Evolutionary conservation across 2,888 invertebrate genomes (phyloP), one percentile per base, ranked within the genome.

Genomic region (Metopia argyrocephala): DNA sequence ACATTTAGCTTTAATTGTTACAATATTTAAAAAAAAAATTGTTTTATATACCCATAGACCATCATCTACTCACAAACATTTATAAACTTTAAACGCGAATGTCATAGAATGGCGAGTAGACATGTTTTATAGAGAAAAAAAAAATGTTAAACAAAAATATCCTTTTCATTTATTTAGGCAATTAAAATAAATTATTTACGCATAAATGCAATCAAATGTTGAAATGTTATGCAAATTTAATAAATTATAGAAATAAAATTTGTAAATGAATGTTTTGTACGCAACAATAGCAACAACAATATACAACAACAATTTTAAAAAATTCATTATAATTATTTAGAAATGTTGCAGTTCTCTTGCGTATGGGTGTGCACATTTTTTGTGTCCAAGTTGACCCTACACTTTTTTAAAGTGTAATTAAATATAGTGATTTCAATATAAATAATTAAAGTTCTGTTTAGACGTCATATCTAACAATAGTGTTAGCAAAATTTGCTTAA

Each of bases 151-250:
- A 48, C 18, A 57, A 59, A 48, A 70, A n/a, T 48, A 6, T 1
- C 31, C 27, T 62, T 25, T 62, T 23, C 28, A 75, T 62, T 76
- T 76, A 69, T 68, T 69, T 76, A 54, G 54, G 68, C 76, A 76
- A 76, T 76, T 76, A 69, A 76, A 69, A 76, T 62, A 69, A 76
- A 68, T 76, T 76, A 76, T 76, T 76, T 76, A 56, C 76, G 62
- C 68, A 62, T 48, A 76, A 76, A 61, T 61, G 62, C 76, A 76
- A 48, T 76, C 62, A 76, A 62, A 76, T 61, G 68, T 56, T 69
- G 25, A 76, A 76, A 69, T 56, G 46, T 76, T 62, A 69, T 76
- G 76, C 25, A 76, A 76, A 69, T 76, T 54, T 31, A 62, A 48
- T 69, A 76, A 76, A 76, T 68, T 23, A 31, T 76, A 54, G 12